Evolutionary conservation across 2,113 vertebrate species (phyloP), one percentile per base, ranked within the genome.

Genomic region (Shinisaurus crocodilurus): DNA sequence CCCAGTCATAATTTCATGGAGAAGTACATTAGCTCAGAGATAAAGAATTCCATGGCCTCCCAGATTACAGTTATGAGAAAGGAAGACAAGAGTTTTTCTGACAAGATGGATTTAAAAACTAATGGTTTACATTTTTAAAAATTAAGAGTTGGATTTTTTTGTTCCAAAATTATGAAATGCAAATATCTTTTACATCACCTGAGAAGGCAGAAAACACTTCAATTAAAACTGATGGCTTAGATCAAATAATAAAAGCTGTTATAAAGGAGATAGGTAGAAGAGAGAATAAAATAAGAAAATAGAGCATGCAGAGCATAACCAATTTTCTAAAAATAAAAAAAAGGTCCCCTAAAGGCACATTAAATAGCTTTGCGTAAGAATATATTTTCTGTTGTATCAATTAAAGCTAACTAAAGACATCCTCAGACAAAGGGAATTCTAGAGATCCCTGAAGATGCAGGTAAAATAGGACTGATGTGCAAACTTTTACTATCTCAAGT

Each of bases 201-300:
- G 95, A 95, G 95, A 91, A 89, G 65, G 69, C 70, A 92, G 77
- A 94, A 96, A 95, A 94, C 94, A 86, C 94, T 96, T 94, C 92
- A 93, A 96, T 95, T 96, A 96, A 95, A 95, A 95, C 37, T 92
- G 89, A 92, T 95, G 94, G 91, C 94, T 93, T 91, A 95, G 92
- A 96, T 95, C 92, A 0, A 96, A 95, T 90, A 96, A 90, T 91
- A 25, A 96, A 96, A 95, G 43, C 91, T 92, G 95, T 93, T 90
- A 95, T 95, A 94, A 95, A 95, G 93, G 45, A 16, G 93, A 82
- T 82, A 80, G 74, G 90, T 90, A 95, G 95, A 95, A 94, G 0
- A 3, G 92, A 94, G 94, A 96, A 94, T 95, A 95, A 94, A 94
- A 86, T 80, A 90, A 91, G 84, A 69, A 90, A 74, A 93, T 93